Base-by-base conservation (phyloP, 2,797 vertebrate species). In the Xiphophorus birchmanni region DNA sequence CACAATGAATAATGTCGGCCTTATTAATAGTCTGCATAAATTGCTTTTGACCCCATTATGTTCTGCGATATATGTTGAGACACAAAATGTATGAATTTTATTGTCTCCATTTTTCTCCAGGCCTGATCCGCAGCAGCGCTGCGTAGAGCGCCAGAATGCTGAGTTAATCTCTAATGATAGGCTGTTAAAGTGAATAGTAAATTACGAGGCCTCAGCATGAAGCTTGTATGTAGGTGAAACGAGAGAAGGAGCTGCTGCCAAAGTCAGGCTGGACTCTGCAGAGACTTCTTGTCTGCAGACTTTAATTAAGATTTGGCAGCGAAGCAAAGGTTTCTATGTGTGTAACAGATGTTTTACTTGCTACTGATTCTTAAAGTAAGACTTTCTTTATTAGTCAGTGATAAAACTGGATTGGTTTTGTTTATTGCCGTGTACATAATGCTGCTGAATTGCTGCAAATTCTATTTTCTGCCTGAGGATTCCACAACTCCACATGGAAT, bases 221-320 rank as follows among this genome's bases (percentile, higher is more conserved):
- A 89, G 79, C 77, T 63, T 87, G 56, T 85, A 72, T 88, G 84
- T 76, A 91, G 88, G 88, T 88, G 77, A 87, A 89, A 86, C 86
- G 83, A 81, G 78, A 83, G 84, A 84, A 84, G 80, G 80, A 84
- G 84, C 79, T 42, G 0, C 26, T 92, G 88, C 75, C 85, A 84
- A 88, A 92, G 93, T 90, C 73, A 87, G 73, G 73, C 73, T 2
- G 1, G 85, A 88, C 87, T 81, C 88, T 65, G 48, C 80, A 83
- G 92, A 91, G 37, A 89, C 45, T 83, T 17, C 10, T 58, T 74
- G 65, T 85, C 76, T 84, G 67, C 82, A 63, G 75, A 87, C 84
- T 92, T 91, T 91, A 91, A 93, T 95, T 94, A 93, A 87, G 76
- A 77, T 88, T 87, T 89, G 82, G 81, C 86, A 88, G 85, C 21